These are phyloP conservation scores for Gobio occitaniae DNA, from an alignment of 2,797 vertebrate genomes.

Conservation along the genomic window DNA sequence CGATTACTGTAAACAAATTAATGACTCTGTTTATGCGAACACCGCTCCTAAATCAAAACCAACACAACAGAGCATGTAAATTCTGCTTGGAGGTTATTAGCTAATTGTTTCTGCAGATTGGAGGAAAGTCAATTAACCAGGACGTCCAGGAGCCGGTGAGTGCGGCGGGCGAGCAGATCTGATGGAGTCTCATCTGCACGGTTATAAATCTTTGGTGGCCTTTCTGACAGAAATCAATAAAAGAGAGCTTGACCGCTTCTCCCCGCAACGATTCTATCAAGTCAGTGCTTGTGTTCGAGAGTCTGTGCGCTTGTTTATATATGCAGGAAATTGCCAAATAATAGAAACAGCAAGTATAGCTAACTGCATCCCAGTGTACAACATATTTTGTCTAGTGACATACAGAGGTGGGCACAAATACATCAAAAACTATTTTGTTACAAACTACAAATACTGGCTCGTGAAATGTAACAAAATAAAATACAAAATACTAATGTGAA, in stretches of 20 bases:
- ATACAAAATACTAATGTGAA: too few species aligned
- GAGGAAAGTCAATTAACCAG: constrained; percentile 31
- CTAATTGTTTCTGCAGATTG: constrained; percentile 43
- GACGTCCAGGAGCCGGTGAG: background rate
- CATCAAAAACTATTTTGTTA: too few species aligned
- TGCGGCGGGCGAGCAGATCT: background rate
- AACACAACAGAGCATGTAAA: constrained; percentile 45
- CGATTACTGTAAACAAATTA: constrained; percentile 56
- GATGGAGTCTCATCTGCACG: background rate
- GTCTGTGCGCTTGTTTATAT: background rate
- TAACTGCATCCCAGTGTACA: background rate
- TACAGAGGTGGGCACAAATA: too few species aligned
- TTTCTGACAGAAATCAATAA: constrained; percentile 60
- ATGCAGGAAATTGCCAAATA: background rate
- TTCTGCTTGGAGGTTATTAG: constrained; percentile 38
- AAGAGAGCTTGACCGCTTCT: constrained; percentile 51
- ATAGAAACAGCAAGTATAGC: background rate
- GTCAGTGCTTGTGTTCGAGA: background rate
- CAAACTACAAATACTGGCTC: too few species aligned
- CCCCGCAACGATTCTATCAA: constrained; percentile 43
- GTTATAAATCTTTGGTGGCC: constrained; percentile 56
- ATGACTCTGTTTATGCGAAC: constrained; percentile 28
- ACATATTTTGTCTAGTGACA: background rate
- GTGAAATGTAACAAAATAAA: too few species aligned
- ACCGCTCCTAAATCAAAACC: constrained; percentile 23